Conservation (phyloP, 2,888 invertebrate genomes). For the Altica lythri region DNA sequence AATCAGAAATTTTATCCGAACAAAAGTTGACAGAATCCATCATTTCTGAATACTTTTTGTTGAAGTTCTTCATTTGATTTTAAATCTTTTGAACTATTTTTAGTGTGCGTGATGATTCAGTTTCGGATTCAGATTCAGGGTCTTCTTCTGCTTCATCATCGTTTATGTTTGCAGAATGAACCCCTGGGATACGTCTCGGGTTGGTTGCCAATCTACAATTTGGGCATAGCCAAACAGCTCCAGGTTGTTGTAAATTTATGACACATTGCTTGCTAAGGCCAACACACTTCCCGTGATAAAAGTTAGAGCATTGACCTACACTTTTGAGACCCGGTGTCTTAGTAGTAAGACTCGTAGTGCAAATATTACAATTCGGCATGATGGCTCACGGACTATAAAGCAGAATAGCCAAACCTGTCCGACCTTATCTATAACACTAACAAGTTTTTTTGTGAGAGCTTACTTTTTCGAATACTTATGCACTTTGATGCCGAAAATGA, state of each 20-base stretch:
- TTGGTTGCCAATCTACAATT: background rate
- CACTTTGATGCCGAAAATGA: background rate
- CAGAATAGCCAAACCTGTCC: background rate
- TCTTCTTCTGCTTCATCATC: background rate
- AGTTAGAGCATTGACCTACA: background rate
- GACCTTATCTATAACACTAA: background rate
- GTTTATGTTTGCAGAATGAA: background rate
- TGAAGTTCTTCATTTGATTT: background rate
- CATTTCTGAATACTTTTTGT: background rate
- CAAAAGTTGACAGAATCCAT: conserved; percentile 3
- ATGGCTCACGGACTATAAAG: background rate
- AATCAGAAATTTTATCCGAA: conserved; percentile 2
- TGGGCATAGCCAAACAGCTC: background rate
- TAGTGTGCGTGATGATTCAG: background rate
- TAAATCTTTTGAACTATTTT: background rate
- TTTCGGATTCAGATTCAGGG: background rate
- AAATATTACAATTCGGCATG: background rate
- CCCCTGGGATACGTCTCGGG: background rate
- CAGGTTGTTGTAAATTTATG: background rate
- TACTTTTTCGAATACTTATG: background rate
- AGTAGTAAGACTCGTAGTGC: background rate
- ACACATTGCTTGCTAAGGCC: background rate
- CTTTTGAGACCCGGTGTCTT: background rate
- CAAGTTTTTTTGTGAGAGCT: background rate
- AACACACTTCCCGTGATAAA: background rate